Percentiles rank a stretch among this genome's conserved stretches.
Conservation (phyloP, 2,113 vertebrate genomes). For the Cavia aperea region DNA sequence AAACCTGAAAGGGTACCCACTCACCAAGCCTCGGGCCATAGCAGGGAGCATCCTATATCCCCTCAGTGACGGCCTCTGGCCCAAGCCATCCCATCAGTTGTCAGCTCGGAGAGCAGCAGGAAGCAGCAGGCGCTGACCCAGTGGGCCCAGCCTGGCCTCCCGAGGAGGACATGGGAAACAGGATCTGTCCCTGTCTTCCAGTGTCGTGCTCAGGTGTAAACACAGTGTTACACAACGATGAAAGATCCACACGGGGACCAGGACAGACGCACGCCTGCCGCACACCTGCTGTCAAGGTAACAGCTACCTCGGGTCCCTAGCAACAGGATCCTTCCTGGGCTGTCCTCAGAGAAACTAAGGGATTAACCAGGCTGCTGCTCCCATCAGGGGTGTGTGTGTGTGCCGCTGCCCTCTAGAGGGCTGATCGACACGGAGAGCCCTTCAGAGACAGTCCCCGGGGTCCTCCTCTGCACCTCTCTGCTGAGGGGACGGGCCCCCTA, state of each 20-base stretch:
- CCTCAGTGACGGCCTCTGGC: background rate
- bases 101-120: background rate
- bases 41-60: constrained; percentile 40
- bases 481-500: background rate
- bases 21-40: constrained; percentile 50
- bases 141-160: background rate
- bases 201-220: constrained; percentile 38
- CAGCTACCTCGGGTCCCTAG: constrained; percentile 50
- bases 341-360: constrained; percentile 47
- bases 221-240: background rate
- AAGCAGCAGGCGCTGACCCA: background rate
- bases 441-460: background rate
- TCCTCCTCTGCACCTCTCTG: background rate
- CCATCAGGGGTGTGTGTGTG: background rate
- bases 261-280: constrained; percentile 38
- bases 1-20: background rate
- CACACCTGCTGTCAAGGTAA: constrained; percentile 61
- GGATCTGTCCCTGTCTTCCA: background rate
- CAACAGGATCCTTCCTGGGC: constrained; percentile 63
- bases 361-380: constrained; percentile 47
- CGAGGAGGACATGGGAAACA: constrained; percentile 8
- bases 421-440: constrained; percentile 2
- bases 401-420: background rate
- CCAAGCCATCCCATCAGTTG: background rate
- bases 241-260: constrained; percentile 55